Conservation (phyloP, 1,140 invertebrate genomes). For the Steinernema feltiae region DNA sequence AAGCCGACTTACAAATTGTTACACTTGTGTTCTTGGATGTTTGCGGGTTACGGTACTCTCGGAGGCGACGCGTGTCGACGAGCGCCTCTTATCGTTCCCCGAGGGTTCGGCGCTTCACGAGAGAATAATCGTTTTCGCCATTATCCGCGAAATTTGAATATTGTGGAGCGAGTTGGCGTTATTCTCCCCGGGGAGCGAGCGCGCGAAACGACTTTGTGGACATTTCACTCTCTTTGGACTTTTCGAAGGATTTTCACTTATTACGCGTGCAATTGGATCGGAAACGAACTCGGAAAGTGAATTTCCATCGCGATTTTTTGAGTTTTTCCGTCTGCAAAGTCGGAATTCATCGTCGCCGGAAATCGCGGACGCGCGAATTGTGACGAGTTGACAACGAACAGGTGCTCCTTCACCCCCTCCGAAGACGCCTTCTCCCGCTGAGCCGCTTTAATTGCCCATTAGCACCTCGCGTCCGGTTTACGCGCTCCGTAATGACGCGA, state of each 20-base stretch:
- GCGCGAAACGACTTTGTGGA: neutral
- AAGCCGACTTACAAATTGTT: conserved; percentile 5
- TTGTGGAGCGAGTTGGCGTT: neutral
- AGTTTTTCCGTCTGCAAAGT: too few relatives aligned
- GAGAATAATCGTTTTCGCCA: conserved; percentile 1
- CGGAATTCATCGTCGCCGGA: neutral
- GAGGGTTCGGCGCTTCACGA: neutral
- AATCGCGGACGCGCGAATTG: neutral
- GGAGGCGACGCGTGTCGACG: neutral
- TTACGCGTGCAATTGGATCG: too few relatives aligned
- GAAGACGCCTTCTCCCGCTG: neutral
- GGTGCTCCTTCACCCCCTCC: neutral
- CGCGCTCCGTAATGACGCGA: neutral
- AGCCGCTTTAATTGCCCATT: conserved; percentile 13
- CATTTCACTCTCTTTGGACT: too few relatives aligned
- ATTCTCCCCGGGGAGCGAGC: neutral
- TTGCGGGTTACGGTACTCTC: neutral
- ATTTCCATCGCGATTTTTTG: too few relatives aligned
- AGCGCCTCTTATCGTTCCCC: neutral
- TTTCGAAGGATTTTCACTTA: too few relatives aligned
- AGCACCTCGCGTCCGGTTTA: conserved; percentile 13
- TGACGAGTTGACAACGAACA: conserved; percentile 4
- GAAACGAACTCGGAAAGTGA: too few relatives aligned
- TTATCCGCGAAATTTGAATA: conserved; percentile 3
- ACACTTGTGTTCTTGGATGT: neutral